Percentiles rank a stretch among this genome's conserved stretches.
These are phyloP conservation scores for Anguilla marmorata DNA, from an alignment of 2,797 vertebrate genomes.

Conservation along the genomic window DNA sequence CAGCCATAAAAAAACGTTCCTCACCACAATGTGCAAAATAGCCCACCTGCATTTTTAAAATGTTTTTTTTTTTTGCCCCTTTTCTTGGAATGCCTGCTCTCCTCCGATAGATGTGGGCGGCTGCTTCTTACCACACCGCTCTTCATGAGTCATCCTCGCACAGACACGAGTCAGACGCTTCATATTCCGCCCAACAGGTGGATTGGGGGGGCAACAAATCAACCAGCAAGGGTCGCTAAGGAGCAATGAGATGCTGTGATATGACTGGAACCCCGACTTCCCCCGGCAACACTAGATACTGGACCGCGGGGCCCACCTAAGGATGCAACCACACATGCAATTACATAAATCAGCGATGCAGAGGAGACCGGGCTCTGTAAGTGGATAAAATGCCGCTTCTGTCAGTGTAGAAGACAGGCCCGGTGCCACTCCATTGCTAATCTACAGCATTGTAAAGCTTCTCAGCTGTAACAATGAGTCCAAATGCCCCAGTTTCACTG, in stretches of 20 bases:
- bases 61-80: background rate
- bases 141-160: too few species aligned
- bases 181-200: too few species aligned
- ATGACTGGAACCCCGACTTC: too few species aligned
- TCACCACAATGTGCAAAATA: background rate
- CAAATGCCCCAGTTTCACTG: background rate
- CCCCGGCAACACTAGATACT: background rate
- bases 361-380: background rate
- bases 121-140: too few species aligned
- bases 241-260: too few species aligned
- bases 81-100: background rate
- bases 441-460: background rate
- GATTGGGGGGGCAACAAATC: too few species aligned
- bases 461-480: background rate
- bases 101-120: too few species aligned
- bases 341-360: background rate
- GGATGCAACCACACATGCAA: background rate
- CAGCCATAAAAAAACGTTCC: background rate
- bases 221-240: too few species aligned
- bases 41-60: background rate
- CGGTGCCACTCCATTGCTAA: background rate
- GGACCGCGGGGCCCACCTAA: background rate
- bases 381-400: background rate
- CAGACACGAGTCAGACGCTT: too few species aligned
- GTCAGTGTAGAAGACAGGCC: background rate